phyloP scores from a whole-genome alignment of 2,113 vertebrate species.

The Pogona vitticeps region DNA sequence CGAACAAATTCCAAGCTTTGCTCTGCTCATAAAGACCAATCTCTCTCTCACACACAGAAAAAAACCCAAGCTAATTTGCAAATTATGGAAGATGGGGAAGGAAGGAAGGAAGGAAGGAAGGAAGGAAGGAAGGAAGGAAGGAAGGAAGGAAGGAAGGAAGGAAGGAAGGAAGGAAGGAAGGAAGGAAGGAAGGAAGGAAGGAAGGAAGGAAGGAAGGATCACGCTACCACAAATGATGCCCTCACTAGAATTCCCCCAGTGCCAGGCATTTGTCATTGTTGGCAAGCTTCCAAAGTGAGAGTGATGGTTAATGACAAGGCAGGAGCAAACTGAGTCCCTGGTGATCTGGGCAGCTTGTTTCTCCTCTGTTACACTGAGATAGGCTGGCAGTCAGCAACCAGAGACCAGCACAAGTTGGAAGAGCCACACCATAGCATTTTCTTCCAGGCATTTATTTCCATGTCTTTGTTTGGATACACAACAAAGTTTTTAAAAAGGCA shows the following conservation, averaged over 20 bases:
- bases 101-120: neutral
- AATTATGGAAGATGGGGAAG: no score
- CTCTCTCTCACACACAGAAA: no score
- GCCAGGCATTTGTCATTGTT: constrained; percentile 21
- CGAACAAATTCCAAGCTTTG: no score
- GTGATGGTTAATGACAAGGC: constrained; percentile 26
- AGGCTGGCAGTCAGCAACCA: constrained; percentile 25
- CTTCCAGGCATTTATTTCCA: neutral
- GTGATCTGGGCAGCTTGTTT: constrained; percentile 23
- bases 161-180: neutral
- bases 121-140: neutral
- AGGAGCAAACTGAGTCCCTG: constrained; percentile 6
- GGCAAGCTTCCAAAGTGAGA: constrained; percentile 28
- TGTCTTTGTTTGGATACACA: neutral
- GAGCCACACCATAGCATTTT: neutral
- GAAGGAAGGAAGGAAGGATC: neutral
- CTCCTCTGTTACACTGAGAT: constrained; percentile 33
- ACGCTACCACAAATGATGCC: neutral
- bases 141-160: neutral
- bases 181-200: neutral
- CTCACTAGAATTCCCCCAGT: constrained; percentile 8
- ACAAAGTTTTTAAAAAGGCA: neutral
- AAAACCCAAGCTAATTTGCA: no score
- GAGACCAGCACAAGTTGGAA: constrained; percentile 8
- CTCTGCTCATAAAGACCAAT: no score